Conservation (phyloP, 2,113 vertebrate species). For the Sterna hirundo region DNA sequence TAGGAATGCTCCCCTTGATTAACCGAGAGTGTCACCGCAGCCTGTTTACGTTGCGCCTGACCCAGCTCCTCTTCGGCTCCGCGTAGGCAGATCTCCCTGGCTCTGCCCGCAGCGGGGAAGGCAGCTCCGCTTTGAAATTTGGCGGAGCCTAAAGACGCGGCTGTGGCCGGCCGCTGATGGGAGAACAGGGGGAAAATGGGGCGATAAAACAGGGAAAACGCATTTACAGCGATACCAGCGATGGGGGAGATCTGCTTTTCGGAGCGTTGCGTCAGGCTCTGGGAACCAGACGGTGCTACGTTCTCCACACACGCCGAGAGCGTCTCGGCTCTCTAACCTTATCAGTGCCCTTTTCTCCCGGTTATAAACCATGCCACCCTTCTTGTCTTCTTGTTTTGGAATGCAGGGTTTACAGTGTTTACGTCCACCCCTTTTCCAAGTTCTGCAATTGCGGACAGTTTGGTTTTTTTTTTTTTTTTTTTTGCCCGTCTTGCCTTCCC, state of each 20-base stretch:
- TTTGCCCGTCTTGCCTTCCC: background rate
- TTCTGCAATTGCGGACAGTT: background rate
- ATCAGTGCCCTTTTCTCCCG: fast-evolving
- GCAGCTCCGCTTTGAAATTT: fast-evolving
- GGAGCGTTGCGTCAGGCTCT: fast-evolving
- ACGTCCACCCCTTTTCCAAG: background rate
- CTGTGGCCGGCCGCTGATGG: background rate
- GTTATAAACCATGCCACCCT: background rate
- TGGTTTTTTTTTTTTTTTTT: background rate
- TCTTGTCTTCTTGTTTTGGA: background rate
- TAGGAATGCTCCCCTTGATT: background rate
- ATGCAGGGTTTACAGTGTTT: background rate
- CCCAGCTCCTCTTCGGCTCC: background rate
- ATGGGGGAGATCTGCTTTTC: background rate
- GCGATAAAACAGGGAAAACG: background rate
- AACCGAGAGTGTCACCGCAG: background rate
- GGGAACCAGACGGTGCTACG: background rate
- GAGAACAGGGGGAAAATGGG: background rate
- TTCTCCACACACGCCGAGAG: fast-evolving
- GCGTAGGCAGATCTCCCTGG: fast-evolving
- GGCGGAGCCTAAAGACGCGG: background rate
- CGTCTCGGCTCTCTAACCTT: background rate
- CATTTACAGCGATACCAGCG: fast-evolving
- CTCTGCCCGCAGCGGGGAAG: background rate
- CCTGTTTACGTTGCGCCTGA: fast-evolving